Percentiles rank a stretch among this genome's conserved stretches.
phyloP scores from a whole-genome alignment of 2,888 invertebrate species.

The Eucera pruinosa region DNA sequence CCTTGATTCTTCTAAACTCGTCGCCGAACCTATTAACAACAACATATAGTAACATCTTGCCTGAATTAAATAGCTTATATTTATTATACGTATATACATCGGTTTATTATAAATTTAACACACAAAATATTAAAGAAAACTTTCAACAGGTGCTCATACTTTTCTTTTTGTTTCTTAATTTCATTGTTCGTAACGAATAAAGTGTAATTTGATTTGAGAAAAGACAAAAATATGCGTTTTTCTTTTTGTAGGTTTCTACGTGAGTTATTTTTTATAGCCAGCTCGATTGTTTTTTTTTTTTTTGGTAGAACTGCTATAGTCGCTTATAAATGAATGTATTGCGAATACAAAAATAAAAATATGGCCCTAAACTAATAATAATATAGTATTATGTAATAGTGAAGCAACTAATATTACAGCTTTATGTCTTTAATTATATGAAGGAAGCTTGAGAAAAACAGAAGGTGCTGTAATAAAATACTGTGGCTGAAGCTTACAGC shows the following conservation, averaged over 20 bases:
- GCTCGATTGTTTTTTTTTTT: too few relatives aligned
- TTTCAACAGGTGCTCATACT: slow-evolving; percentile 2
- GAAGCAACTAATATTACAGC: slow-evolving; percentile 30
- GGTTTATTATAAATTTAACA: background rate
- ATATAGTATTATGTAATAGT: background rate
- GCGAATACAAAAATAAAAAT: slow-evolving; percentile 18
- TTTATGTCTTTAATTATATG: slow-evolving; percentile 8
- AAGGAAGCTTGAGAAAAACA: slow-evolving; percentile 45
- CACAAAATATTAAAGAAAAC: background rate
- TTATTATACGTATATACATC: background rate
- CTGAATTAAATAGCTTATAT: background rate
- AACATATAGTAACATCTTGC: background rate
- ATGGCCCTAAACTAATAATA: background rate
- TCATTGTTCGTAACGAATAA: background rate
- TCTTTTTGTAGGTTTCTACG: background rate
- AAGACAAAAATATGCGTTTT: background rate
- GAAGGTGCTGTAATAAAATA: slow-evolving; percentile 75
- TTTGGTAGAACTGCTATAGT: background rate
- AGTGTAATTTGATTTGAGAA: background rate
- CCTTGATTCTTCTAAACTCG: slow-evolving; percentile 82
- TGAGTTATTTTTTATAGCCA: slow-evolving; percentile 5
- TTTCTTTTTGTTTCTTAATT: slow-evolving; percentile 19
- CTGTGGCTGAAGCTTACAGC: slow-evolving; percentile 82
- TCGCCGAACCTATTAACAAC: slow-evolving; percentile 81
- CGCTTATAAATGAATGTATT: background rate